phyloP scores from a whole-genome alignment of 2,797 vertebrate genomes.

The Rhynchotus rufescens region DNA sequence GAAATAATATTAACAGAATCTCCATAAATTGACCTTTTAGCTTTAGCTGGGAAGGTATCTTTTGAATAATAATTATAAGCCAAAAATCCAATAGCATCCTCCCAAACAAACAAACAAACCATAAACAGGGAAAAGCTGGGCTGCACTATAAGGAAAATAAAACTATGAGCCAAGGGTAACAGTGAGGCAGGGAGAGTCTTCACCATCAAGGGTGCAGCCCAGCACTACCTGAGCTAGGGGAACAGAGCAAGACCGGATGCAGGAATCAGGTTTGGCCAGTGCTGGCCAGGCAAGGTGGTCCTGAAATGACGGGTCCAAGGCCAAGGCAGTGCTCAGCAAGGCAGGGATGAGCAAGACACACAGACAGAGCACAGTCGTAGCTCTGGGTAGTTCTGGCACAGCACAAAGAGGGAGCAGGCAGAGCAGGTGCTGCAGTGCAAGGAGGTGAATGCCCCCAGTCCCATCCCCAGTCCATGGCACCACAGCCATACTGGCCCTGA shows the following conservation, averaged over 20 bases:
- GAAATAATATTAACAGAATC: not conserved
- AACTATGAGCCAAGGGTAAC: not conserved
- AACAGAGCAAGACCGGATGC: not conserved
- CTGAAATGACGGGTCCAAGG: not conserved
- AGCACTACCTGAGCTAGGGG: not conserved
- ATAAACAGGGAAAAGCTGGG: not conserved
- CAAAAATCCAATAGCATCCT: not conserved
- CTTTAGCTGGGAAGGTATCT: not conserved
- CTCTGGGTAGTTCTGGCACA: fast-evolving
- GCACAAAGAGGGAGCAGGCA: fast-evolving
- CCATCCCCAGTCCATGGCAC: too few species aligned
- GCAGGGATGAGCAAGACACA: not conserved
- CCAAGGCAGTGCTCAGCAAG: not conserved
- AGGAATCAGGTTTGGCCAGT: fast-evolving
- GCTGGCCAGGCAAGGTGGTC: not conserved
- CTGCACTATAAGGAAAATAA: not conserved
- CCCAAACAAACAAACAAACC: not conserved
- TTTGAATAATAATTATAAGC: slow-evolving; percentile 24
- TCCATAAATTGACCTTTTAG: slow-evolving; percentile 43
- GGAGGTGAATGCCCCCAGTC: too few species aligned
- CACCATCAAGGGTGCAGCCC: not conserved
- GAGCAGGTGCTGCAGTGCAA: not conserved
- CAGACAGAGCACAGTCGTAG: not conserved
- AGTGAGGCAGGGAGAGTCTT: fast-evolving
- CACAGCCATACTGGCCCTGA: too few species aligned